Evolutionary conservation across 2,888 invertebrate genomes (phyloP).

Genomic region (Drosophila paranaensis): DNA sequence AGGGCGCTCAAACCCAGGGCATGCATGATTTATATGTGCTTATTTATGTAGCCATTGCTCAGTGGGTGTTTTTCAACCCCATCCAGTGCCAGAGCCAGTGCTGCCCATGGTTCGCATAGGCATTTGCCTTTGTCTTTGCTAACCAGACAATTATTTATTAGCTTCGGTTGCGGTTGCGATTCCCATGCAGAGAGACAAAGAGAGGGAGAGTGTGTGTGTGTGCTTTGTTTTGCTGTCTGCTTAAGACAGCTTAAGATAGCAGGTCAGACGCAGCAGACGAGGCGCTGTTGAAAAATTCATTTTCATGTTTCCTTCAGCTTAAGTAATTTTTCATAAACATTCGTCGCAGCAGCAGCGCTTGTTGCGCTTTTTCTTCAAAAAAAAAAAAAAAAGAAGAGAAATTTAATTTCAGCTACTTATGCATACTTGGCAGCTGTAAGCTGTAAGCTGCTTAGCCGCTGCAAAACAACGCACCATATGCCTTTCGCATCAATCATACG

Average conservation of each 20-base stretch:
- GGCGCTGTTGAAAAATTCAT: constrained; percentile 77
- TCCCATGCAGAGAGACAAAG: constrained; percentile 1
- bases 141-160: constrained; percentile 79
- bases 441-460: constrained; percentile 68
- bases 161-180: constrained; percentile 59
- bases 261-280: constrained; percentile 56
- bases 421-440: constrained; percentile 56
- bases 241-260: constrained; percentile 77
- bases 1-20: constrained; percentile 24
- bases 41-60: constrained; percentile 60
- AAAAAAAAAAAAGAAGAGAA: constrained; percentile 13
- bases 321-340: constrained; percentile 77
- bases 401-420: constrained; percentile 77
- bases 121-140: constrained; percentile 68
- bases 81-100: constrained; percentile 11
- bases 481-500: constrained; percentile 66
- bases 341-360: constrained; percentile 38
- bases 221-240: constrained; percentile 67
- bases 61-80: constrained; percentile 52
- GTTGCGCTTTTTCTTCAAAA: constrained; percentile 35
- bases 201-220: constrained; percentile 9
- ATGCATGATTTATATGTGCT: constrained; percentile 73
- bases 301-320: constrained; percentile 75
- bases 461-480: constrained; percentile 34
- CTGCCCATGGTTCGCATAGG: constrained; percentile 32